Percentiles rank a stretch among this genome's conserved stretches.
Evolutionary conservation across 2,888 invertebrate genomes (phyloP).

Genomic region (Eupeodes luniger): DNA sequence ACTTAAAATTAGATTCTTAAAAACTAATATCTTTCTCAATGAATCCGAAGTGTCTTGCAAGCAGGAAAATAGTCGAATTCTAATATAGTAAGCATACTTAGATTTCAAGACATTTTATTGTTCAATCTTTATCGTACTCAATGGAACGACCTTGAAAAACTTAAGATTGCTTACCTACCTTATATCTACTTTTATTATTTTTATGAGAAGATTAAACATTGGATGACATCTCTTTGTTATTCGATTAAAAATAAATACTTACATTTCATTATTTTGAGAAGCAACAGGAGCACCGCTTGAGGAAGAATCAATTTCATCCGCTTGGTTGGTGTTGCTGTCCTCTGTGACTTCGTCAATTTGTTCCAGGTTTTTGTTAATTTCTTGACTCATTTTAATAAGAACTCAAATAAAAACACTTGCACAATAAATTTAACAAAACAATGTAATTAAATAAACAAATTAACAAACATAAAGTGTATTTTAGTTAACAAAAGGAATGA

Average conservation of each 20-base stretch:
- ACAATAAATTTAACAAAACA: constrained; percentile 1
- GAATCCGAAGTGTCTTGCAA: too few relatives aligned
- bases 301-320: neutral
- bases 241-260: constrained; percentile 9
- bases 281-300: neutral
- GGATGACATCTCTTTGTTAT: too few relatives aligned
- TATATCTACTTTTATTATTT: too few relatives aligned
- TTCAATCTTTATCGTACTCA: too few relatives aligned
- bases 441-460: constrained; percentile 16
- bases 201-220: too few relatives aligned
- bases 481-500: neutral
- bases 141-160: too few relatives aligned
- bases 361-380: constrained; percentile 42
- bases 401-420: neutral
- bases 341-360: neutral
- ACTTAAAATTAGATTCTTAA: too few relatives aligned
- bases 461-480: constrained; percentile 12
- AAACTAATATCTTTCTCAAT: too few relatives aligned
- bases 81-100: too few relatives aligned
- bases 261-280: constrained; percentile 15
- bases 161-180: too few relatives aligned
- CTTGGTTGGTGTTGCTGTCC: neutral
- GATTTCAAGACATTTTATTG: too few relatives aligned
- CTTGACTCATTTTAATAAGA: constrained; percentile 52
- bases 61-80: too few relatives aligned